phyloP scores from a whole-genome alignment of 2,113 vertebrate genomes.

The Phaethon lepturus region DNA sequence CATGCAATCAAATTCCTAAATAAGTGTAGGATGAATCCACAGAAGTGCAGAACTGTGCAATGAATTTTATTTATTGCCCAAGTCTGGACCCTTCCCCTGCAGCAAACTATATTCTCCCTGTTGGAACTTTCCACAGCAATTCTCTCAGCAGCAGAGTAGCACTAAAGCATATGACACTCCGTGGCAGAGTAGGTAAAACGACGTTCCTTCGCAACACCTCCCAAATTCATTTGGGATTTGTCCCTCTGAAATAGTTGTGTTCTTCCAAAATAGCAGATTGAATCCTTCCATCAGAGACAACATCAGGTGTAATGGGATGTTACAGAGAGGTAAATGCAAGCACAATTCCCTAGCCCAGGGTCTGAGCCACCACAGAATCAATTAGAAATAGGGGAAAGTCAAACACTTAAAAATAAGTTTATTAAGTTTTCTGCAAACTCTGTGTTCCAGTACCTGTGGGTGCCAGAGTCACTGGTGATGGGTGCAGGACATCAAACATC shows the following conservation, averaged over 20 bases:
- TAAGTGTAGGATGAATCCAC: neutral
- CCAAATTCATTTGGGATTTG: neutral
- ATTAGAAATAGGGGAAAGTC: fast-evolving
- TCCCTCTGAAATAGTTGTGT: neutral
- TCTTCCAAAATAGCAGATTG: neutral
- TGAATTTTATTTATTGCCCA: neutral
- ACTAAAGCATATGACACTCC: neutral
- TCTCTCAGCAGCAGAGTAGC: neutral
- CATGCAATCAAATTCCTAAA: neutral
- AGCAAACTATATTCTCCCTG: neutral
- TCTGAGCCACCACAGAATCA: neutral
- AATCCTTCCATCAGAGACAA: neutral
- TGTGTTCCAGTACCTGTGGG: neutral
- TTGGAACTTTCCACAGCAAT: neutral
- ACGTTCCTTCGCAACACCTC: neutral
- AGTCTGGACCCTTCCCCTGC: neutral
- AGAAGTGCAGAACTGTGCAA: neutral
- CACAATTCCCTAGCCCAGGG: neutral
- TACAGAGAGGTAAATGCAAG: neutral
- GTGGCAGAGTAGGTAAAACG: neutral
- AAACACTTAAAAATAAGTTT: neutral
- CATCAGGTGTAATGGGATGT: neutral
- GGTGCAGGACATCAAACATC: neutral
- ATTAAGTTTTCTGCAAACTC: neutral
- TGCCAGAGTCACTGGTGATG: neutral